Evolutionary conservation across 2,797 vertebrate species (phyloP).

Genomic region (Lacerta agilis): DNA sequence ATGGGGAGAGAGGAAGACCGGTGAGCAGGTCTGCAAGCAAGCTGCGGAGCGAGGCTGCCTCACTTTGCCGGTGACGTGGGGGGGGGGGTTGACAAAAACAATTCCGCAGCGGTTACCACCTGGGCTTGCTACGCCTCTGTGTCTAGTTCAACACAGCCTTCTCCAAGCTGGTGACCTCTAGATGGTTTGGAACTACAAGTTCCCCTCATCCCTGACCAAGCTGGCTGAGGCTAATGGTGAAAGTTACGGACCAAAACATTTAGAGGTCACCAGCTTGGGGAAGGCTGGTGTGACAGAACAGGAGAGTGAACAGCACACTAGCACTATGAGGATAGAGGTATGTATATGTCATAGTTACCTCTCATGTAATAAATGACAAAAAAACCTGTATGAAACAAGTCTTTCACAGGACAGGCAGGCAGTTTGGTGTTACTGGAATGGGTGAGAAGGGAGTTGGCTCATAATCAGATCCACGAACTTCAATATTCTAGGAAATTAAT

Average conservation of each 20-base stretch:
- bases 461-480: background rate
- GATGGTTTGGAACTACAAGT: too few species aligned
- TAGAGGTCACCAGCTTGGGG: too few species aligned
- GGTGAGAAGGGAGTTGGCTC: background rate
- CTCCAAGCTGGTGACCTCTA: too few species aligned
- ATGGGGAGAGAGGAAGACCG: too few species aligned
- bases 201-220: too few species aligned
- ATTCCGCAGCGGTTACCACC: background rate
- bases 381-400: background rate
- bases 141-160: background rate
- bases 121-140: too few species aligned
- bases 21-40: too few species aligned
- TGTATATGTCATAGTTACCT: background rate
- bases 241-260: too few species aligned
- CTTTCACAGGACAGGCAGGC: background rate
- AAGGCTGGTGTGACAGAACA: background rate
- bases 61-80: too few species aligned
- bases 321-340: background rate
- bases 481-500: background rate
- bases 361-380: background rate
- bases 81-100: too few species aligned
- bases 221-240: too few species aligned
- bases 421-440: background rate
- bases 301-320: background rate
- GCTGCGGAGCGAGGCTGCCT: too few species aligned